Base-by-base conservation (phyloP, 2,888 invertebrate species). In the Amblyjoppa fuscipennis region DNA sequence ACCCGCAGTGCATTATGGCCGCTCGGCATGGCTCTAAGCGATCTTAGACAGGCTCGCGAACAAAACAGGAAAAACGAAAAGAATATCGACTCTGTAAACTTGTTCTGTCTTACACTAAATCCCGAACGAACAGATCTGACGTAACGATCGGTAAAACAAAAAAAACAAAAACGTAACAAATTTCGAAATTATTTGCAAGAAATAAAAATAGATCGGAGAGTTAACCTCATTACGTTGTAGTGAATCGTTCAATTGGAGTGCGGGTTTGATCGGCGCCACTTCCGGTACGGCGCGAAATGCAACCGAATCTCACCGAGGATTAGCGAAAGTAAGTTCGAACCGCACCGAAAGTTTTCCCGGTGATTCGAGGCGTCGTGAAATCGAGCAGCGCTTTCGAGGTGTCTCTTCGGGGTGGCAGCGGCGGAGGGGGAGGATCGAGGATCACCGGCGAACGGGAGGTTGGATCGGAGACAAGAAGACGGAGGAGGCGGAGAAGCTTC, bases 1-100 rank as follows among this genome's bases (percentile, higher is more conserved):
- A 85, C 79, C 89, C 61, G 88, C 92, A 93, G 93, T 94, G 91
- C 92, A 93, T 93, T 93, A 93, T 93, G 92, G 93, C 93, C 91
- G 92, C 92, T 93, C 91, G 90, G 87, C 89, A 82, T 84, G 87
- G 87, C 85, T 75, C 41, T 41, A 83, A 85, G 53, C 83, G 82
- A 85, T 82, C 87, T 83, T 82, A 80, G 73, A 84, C 70, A 86
- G 59, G 28, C 61, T 61, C 61, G 25, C 61, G 31, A 2, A 13
- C 25, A 61, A 61, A 25, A 59, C 25, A 6, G 4, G 4, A 34
- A 34, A 6, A 9, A 41, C 2, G 41, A 41, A 41, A 41, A 41
- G 2, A 11, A 41, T 11, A 9, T 11, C 41, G 9, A 3, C 11
- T 11, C 1, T 11, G 41, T 9, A 9, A 41, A 34, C 41, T 9